Conservation (phyloP, 2,113 vertebrate genomes). For the Coturnix japonica region DNA sequence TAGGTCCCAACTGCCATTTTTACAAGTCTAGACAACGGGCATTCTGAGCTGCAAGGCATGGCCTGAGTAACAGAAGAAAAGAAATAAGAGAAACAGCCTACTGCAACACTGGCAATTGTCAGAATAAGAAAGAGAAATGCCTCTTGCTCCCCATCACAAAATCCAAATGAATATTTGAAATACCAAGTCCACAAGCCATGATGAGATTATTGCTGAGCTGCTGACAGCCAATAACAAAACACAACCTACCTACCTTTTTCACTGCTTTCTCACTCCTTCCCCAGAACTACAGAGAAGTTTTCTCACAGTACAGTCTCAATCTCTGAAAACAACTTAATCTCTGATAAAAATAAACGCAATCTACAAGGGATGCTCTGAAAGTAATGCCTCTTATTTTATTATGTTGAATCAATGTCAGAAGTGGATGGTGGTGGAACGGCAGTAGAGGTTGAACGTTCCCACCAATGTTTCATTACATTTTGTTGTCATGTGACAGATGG, state of each 20-base stretch:
- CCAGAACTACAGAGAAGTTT: not conserved
- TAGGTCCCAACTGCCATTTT: not conserved
- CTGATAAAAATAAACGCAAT: not conserved
- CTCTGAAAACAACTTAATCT: not conserved
- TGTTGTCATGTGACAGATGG: not conserved
- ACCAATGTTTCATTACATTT: not conserved
- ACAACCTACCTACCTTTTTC: not conserved
- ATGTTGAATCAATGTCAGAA: too few relatives aligned
- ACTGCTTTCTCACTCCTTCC: not conserved
- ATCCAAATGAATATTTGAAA: not conserved
- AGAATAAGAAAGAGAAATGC: not conserved
- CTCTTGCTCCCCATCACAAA: not conserved
- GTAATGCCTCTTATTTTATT: not conserved
- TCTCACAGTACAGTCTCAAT: not conserved
- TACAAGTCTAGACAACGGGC: not conserved
- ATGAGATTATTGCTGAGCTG: not conserved
- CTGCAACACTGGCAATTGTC: not conserved
- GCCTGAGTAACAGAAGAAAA: not conserved
- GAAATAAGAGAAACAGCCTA: not conserved
- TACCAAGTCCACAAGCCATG: not conserved
- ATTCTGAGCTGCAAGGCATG: not conserved
- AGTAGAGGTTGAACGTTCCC: too few relatives aligned
- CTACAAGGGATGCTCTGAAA: not conserved
- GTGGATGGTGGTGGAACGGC: too few relatives aligned
- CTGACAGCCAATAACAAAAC: not conserved